Conservation (phyloP, 2,113 vertebrate genomes). For the Dipodomys ordii region DNA sequence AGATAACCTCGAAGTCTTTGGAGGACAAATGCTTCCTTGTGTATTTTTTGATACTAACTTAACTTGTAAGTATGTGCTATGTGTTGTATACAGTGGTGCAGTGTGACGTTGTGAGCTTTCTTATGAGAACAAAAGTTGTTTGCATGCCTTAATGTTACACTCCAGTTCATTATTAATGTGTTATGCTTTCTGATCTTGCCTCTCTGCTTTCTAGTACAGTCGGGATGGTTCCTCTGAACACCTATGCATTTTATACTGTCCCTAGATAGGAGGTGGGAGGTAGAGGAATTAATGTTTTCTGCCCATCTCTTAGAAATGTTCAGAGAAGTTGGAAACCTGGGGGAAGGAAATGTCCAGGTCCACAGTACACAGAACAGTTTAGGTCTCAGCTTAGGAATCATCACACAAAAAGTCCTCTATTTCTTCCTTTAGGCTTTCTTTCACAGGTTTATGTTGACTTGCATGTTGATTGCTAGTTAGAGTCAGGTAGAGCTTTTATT, state of each 20-base stretch:
- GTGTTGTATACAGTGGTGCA: neutral
- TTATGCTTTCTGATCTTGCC: slow-evolving; percentile 43
- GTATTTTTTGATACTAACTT: slow-evolving; percentile 75
- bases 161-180: slow-evolving; percentile 36
- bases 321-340: neutral
- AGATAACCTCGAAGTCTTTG: slow-evolving; percentile 69
- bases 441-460: neutral
- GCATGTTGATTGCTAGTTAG: neutral
- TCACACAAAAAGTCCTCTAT: neutral
- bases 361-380: neutral
- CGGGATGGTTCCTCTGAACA: neutral
- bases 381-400: neutral
- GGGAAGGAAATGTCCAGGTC: neutral
- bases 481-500: slow-evolving; percentile 35
- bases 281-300: neutral
- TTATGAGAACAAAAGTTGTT: slow-evolving; percentile 53
- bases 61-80: slow-evolving; percentile 73
- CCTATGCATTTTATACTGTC: neutral
- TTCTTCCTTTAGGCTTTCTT: neutral
- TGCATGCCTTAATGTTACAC: slow-evolving; percentile 67
- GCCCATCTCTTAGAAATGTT: neutral
- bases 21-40: slow-evolving; percentile 75
- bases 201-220: neutral
- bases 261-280: neutral
- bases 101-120: slow-evolving; percentile 63